These are phyloP conservation scores for Drosophila simulans DNA, from an alignment of 1,140 invertebrate genomes.

Conservation along the genomic window DNA sequence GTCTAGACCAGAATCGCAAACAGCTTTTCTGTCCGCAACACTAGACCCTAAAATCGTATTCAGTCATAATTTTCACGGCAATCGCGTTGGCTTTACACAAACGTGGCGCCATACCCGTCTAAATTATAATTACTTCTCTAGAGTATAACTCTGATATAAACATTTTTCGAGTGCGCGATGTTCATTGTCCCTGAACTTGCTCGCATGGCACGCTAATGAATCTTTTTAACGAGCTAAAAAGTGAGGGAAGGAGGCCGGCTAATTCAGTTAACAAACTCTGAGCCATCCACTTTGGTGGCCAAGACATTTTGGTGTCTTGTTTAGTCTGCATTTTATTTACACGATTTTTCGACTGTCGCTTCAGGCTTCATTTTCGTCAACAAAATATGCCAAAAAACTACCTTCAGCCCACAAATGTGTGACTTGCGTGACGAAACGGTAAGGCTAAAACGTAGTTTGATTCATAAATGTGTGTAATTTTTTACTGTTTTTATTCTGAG, in stretches of 20 bases:
- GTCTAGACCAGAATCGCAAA: neutral
- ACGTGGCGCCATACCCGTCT: conserved; percentile 4
- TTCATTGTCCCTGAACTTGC: conserved; percentile 68
- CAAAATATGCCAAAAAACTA: conserved; percentile 39
- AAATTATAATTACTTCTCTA: conserved; percentile 19
- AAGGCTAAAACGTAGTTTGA: neutral
- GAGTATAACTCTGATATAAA: conserved; percentile 9
- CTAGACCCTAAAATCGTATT: conserved; percentile 9
- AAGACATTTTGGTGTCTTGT: conserved; percentile 33
- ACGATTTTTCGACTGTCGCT: conserved; percentile 47
- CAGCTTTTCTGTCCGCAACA: conserved; percentile 12
- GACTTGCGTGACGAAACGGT: conserved; percentile 33
- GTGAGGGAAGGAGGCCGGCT: conserved; percentile 7
- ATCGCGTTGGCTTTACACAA: conserved; percentile 17
- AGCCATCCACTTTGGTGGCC: conserved; percentile 28
- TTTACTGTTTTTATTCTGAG: too few relatives aligned
- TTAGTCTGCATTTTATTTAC: conserved; percentile 51
- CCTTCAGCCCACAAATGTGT: conserved; percentile 14
- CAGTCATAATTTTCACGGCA: conserved; percentile 19
- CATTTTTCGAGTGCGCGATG: conserved; percentile 32
- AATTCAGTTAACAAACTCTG: conserved; percentile 14
- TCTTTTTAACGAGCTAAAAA: conserved; percentile 9
- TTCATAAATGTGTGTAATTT: too few relatives aligned
- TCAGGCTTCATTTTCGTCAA: conserved; percentile 67
- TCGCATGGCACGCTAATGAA: conserved; percentile 49